Percentiles rank a stretch among this genome's conserved stretches.
These are phyloP conservation scores for Thalassoma bifasciatum DNA, from an alignment of 2,113 vertebrate genomes.

Conservation along the genomic window DNA sequence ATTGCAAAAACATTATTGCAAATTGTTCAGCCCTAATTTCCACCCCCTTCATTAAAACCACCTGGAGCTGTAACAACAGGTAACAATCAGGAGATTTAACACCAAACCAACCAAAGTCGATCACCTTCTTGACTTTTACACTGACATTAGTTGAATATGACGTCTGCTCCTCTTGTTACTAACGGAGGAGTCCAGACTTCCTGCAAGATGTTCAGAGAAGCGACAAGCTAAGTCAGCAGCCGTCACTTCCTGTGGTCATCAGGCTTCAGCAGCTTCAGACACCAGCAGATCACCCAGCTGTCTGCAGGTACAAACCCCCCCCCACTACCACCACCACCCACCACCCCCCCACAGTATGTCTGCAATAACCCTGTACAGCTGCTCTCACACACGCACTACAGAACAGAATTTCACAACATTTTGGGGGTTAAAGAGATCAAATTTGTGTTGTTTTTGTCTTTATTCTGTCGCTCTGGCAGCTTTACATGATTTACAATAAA, in stretches of 20 bases:
- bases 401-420: too few species aligned
- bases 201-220: background rate
- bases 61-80: background rate
- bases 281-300: slow-evolving; percentile 23
- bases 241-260: slow-evolving; percentile 22
- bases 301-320: too few species aligned
- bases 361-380: slow-evolving; percentile 5
- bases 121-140: background rate
- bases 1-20: too few species aligned
- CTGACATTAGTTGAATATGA: background rate
- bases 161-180: background rate
- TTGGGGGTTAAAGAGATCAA: too few species aligned
- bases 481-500: too few species aligned
- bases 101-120: background rate
- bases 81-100: background rate
- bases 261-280: slow-evolving; percentile 24
- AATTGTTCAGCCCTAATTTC: too few species aligned
- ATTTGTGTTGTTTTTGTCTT: too few species aligned
- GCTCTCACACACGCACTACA: too few species aligned
- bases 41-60: background rate
- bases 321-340: too few species aligned
- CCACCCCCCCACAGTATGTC: too few species aligned
- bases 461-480: too few species aligned
- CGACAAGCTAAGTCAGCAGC: slow-evolving; percentile 38
- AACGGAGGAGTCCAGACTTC: slow-evolving; percentile 1